phyloP scores from a whole-genome alignment of 2,797 vertebrate genomes.

The Peromyscus attwateri region DNA sequence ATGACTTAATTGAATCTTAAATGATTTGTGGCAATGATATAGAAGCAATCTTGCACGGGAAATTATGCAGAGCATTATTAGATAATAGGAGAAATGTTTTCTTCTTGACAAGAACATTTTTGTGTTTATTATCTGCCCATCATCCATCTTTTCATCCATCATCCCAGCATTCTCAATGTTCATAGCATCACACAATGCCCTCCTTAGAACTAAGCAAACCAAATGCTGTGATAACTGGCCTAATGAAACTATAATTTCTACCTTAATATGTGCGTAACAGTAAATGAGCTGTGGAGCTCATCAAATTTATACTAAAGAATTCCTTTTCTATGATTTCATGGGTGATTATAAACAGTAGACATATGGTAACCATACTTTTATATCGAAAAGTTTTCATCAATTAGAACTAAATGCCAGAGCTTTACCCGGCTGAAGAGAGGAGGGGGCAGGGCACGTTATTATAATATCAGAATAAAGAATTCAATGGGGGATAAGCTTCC shows the following conservation, averaged over 20 bases:
- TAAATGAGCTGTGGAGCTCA: neutral
- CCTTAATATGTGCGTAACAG: neutral
- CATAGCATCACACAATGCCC: neutral
- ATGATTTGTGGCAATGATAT: neutral
- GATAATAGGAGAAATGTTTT: conserved; percentile 18
- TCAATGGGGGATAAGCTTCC: neutral
- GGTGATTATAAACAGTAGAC: neutral
- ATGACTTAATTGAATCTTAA: conserved; percentile 54
- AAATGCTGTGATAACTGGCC: neutral
- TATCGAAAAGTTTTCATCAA: neutral
- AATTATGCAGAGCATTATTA: neutral
- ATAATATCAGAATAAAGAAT: conserved; percentile 27
- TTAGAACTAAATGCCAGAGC: neutral
- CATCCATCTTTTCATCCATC: neutral
- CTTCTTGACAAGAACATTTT: neutral
- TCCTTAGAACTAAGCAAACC: conserved; percentile 25
- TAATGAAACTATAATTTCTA: conserved; percentile 4
- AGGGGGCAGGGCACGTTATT: neutral
- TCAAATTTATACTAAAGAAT: conserved; percentile 14
- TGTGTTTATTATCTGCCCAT: neutral
- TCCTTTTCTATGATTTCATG: conserved; percentile 1
- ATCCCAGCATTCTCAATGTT: neutral
- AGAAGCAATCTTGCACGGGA: neutral
- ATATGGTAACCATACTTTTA: neutral
- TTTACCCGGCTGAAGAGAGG: neutral